Conservation (phyloP, 2,113 vertebrate genomes). For the Sapajus apella region DNA sequence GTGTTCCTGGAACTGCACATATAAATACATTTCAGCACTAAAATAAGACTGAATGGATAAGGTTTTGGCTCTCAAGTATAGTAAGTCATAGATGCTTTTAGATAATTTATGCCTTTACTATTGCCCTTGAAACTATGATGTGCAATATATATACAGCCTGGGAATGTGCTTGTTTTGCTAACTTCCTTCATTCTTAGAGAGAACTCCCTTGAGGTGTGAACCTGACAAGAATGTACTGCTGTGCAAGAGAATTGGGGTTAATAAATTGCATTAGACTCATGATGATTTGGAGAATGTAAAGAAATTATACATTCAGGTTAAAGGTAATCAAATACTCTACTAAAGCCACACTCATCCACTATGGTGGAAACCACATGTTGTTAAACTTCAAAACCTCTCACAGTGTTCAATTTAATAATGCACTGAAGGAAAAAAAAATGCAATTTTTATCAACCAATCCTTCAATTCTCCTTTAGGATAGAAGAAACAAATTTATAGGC, state of each 20-base stretch:
- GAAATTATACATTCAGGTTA: background rate
- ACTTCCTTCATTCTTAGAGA: background rate
- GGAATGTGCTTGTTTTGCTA: background rate
- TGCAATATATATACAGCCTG: background rate
- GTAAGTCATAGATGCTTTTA: background rate
- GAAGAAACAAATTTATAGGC: background rate
- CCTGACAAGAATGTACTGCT: background rate
- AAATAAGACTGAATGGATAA: background rate
- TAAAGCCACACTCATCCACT: background rate
- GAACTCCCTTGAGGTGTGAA: background rate
- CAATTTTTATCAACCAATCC: background rate
- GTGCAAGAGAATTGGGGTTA: background rate
- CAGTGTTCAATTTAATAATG: background rate
- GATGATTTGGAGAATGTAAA: background rate
- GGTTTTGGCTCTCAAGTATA: background rate
- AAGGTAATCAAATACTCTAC: background rate
- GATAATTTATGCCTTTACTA: background rate
- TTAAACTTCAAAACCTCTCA: background rate
- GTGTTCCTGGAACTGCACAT: background rate
- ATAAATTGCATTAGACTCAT: background rate
- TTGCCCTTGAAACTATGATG: slow-evolving; percentile 23
- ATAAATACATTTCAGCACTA: background rate
- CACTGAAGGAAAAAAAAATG: background rate
- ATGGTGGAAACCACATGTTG: background rate
- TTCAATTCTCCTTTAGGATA: background rate